Percentiles rank a stretch among this genome's conserved stretches.
These are phyloP conservation scores for Camarhynchus parvulus DNA, from an alignment of 2,113 vertebrate genomes.

Conservation along the genomic window DNA sequence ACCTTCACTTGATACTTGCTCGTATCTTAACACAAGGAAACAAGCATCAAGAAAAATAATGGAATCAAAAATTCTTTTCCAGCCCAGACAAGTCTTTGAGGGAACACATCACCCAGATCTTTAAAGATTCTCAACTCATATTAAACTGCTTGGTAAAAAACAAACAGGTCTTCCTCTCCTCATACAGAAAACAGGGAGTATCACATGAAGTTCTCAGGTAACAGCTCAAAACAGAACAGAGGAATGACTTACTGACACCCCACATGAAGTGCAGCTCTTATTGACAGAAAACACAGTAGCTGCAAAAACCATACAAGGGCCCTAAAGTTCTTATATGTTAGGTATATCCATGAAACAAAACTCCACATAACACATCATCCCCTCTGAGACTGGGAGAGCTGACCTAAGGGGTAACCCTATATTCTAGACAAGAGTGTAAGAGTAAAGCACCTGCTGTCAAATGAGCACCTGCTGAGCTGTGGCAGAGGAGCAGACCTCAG, in stretches of 20 bases:
- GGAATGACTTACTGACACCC: background rate
- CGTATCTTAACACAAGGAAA: background rate
- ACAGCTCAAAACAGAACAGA: background rate
- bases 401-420: background rate
- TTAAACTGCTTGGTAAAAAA: background rate
- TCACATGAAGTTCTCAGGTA: background rate
- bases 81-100: background rate
- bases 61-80: background rate
- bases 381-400: background rate
- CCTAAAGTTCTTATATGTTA: background rate
- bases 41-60: background rate
- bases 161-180: background rate
- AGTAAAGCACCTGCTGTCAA: background rate
- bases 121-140: background rate
- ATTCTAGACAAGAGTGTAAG: background rate
- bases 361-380: background rate
- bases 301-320: fast-evolving
- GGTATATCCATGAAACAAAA: background rate
- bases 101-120: background rate
- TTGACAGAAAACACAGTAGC: background rate
- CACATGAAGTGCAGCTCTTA: background rate
- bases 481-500: background rate
- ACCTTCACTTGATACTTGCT: background rate
- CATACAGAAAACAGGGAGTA: background rate
- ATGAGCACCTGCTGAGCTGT: background rate